phyloP scores from a whole-genome alignment of 2,888 invertebrate species.

The Andrena minutula region DNA sequence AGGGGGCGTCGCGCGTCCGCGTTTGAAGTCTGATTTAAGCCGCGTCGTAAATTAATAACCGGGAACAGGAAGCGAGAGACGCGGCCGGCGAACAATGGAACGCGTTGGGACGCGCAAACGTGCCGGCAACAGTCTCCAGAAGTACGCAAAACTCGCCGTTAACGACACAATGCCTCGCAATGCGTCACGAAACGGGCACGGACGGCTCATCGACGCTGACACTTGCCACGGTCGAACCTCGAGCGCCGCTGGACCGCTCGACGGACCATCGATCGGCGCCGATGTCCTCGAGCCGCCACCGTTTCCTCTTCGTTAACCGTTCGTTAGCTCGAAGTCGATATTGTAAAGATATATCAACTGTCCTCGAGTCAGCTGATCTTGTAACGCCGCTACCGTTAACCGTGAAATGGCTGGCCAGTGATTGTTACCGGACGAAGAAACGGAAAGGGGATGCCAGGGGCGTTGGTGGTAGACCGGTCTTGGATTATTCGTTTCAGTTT shows the following conservation, averaged over 20 bases:
- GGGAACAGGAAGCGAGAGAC: slow-evolving; percentile 20
- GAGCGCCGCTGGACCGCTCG: background rate
- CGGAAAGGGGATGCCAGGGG: too few species aligned
- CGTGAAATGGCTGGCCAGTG: background rate
- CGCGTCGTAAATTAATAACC: slow-evolving; percentile 51
- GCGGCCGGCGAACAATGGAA: slow-evolving; percentile 15
- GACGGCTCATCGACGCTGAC: background rate
- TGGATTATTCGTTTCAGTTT: too few species aligned
- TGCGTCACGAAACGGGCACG: background rate
- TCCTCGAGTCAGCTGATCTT: background rate
- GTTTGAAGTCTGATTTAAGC: slow-evolving; percentile 53
- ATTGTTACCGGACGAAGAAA: too few species aligned
- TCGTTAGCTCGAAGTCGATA: background rate
- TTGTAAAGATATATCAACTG: slow-evolving; percentile 3
- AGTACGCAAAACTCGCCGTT: slow-evolving; percentile 1
- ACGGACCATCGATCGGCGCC: background rate
- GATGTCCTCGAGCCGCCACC: background rate
- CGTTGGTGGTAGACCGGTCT: too few species aligned
- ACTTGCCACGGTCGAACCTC: too few species aligned
- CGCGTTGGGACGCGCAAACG: slow-evolving; percentile 26
- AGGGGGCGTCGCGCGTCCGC: slow-evolving; percentile 9
- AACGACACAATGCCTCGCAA: background rate
- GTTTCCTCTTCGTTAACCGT: background rate
- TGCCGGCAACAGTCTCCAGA: slow-evolving; percentile 26
- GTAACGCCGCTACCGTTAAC: background rate